These are phyloP conservation scores for Zaprionus africanus DNA, from an alignment of 1,140 invertebrate species.

Conservation along the genomic window DNA sequence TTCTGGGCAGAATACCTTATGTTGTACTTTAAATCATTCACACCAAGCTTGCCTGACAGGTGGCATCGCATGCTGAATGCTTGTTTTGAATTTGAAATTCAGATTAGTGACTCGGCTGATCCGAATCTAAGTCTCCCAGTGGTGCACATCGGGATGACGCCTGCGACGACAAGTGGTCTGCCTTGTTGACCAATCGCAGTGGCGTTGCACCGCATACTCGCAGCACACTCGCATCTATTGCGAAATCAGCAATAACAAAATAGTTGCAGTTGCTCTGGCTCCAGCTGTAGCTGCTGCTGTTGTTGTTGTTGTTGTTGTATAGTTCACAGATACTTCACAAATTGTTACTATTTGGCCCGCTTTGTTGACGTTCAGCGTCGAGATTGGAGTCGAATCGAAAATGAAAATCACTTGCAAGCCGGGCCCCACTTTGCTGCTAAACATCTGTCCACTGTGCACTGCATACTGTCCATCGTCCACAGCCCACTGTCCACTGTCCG, in stretches of 20 bases:
- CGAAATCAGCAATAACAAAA: conserved; percentile 66
- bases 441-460: conserved; percentile 47
- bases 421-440: conserved; percentile 36
- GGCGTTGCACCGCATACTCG: not conserved
- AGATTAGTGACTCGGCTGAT: not conserved
- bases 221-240: conserved; percentile 41
- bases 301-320: conserved; percentile 21
- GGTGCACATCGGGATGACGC: conserved; percentile 19
- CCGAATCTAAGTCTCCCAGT: not conserved
- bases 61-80: not conserved
- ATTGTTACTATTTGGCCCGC: conserved; percentile 77
- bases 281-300: conserved; percentile 1
- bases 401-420: conserved; percentile 53
- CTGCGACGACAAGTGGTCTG: conserved; percentile 79
- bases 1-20: not conserved
- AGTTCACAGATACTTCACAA: conserved; percentile 76
- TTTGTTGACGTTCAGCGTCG: conserved; percentile 64
- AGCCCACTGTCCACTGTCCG: conserved; percentile 34
- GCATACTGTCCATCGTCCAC: conserved; percentile 38
- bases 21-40: not conserved
- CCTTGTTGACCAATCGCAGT: conserved; percentile 58
- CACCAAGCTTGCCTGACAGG: not conserved
- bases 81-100: not conserved
- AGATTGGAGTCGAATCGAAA: conserved; percentile 63
- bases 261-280: conserved; percentile 46